Conservation (phyloP, 1,140 invertebrate species). For the Cataglyphis hispanica region DNA sequence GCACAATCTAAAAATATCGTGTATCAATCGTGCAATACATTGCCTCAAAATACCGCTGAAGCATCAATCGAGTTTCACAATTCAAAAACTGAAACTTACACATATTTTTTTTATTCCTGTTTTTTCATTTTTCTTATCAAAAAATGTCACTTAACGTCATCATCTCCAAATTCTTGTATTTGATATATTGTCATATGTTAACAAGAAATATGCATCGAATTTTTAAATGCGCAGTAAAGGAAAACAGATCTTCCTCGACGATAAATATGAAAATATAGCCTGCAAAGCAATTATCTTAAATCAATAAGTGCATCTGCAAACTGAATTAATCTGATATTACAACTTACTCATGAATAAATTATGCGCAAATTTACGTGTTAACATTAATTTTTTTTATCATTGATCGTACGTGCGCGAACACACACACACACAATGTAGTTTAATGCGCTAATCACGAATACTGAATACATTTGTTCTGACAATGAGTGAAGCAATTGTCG, state of each 20-base stretch:
- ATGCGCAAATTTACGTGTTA: neutral
- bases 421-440: neutral
- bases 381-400: neutral
- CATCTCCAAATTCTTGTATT: neutral
- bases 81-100: neutral
- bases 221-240: neutral
- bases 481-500: neutral
- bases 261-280: neutral
- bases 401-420: no score
- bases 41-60: neutral
- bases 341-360: slow-evolving; percentile 14
- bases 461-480: neutral
- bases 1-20: slow-evolving; percentile 8
- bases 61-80: neutral
- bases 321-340: slow-evolving; percentile 1
- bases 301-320: neutral
- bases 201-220: neutral
- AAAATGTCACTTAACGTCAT: neutral
- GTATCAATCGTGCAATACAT: neutral
- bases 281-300: neutral
- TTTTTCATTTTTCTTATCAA: neutral
- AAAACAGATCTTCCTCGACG: neutral
- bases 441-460: neutral
- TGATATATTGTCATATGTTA: neutral
- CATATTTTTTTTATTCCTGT: neutral